A percentile compares a stretch with the other conserved stretches of the same genome.
Conservation (phyloP, 2,888 invertebrate species). For the Aplocera efformata region DNA sequence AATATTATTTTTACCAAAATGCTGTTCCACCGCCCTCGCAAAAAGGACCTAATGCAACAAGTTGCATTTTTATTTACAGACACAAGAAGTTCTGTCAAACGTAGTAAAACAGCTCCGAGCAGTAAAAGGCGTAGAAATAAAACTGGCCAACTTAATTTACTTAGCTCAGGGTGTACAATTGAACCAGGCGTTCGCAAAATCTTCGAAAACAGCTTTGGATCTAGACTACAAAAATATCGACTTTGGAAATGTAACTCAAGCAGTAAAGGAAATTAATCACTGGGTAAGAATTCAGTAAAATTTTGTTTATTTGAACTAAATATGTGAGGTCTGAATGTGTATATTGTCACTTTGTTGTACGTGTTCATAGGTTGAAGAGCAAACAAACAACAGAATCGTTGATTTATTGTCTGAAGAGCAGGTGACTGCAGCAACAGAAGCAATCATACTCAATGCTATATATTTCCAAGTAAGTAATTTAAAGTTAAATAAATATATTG, state of each 20-base stretch:
- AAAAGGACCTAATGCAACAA: too few species aligned
- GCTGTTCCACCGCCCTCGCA: too few species aligned
- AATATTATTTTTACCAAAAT: too few species aligned
- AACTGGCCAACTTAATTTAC: constrained; percentile 85
- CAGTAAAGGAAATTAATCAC: constrained; percentile 83
- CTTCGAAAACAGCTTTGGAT: constrained; percentile 79
- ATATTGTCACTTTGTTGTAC: too few species aligned
- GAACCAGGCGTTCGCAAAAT: constrained; percentile 73
- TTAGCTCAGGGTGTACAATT: constrained; percentile 71
- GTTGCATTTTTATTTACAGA: constrained; percentile 38
- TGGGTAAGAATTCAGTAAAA: constrained; percentile 78
- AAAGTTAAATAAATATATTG: background rate
- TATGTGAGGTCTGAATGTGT: background rate
- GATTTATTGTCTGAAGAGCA: constrained; percentile 80
- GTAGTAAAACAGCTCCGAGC: constrained; percentile 38
- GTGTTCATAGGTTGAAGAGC: constrained; percentile 60
- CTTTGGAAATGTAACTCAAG: constrained; percentile 70
- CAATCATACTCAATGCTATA: constrained; percentile 90
- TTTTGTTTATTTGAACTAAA: too few species aligned
- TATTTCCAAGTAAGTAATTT: constrained; percentile 85
- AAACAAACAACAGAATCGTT: constrained; percentile 65
- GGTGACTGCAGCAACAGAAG: constrained; percentile 75
- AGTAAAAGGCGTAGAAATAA: constrained; percentile 75
- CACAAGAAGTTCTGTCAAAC: constrained; percentile 45
- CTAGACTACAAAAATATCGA: constrained; percentile 82